Base-by-base conservation (phyloP, 2,797 vertebrate genomes). In the Numenius phaeopus region DNA sequence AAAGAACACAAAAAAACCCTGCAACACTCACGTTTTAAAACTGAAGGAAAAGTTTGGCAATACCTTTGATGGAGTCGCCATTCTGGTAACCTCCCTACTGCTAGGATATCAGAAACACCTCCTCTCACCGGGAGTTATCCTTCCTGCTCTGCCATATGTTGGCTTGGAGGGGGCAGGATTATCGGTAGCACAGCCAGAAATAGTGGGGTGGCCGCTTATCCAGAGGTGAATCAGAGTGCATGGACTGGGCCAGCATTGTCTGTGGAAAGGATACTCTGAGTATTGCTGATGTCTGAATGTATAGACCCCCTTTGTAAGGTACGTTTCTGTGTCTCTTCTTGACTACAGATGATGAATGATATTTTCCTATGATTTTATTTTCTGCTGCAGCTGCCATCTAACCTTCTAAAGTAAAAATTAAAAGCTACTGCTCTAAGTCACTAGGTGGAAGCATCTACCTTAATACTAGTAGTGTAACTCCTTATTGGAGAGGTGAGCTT, bases 361-460 rank as follows among this genome's bases (percentile, higher is more conserved):
- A 30, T 57, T 92, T 78, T 94, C 71, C 73, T 87, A 22, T n/a
- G 59, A 88, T 86, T 87, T 75, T 2, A 6, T 87, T 92, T 83
- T 65, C 42, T 83, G 58, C 62, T 90, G 65, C 65, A 91, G 78
- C 83, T 87, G 86, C 69, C 22, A 0, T 84, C 46, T 54, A 76
- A 37, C 39, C 50, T 83, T 81, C 73, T 81, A 16, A 86, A 93
- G 49, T 42, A 69, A 83, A 92, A 94, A 52, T 66, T 55, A 50
- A 26, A 92, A 96, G 78, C 83, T 97, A 62, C 96, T 96, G 46
- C 84, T 92, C 0, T 86, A 65, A 66, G 91, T 93, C 91, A 94
- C 85, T 96, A 95, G 87, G 87, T 95, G 87, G 93, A 97, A 97
- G 96, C 84, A 93, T 62, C 89, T 70, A 82, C 93, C 66, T 97